Evolutionary conservation across 2,888 invertebrate species (phyloP), one percentile per base, ranked within the genome.

Genomic region (Prionchulus punctatus): DNA sequence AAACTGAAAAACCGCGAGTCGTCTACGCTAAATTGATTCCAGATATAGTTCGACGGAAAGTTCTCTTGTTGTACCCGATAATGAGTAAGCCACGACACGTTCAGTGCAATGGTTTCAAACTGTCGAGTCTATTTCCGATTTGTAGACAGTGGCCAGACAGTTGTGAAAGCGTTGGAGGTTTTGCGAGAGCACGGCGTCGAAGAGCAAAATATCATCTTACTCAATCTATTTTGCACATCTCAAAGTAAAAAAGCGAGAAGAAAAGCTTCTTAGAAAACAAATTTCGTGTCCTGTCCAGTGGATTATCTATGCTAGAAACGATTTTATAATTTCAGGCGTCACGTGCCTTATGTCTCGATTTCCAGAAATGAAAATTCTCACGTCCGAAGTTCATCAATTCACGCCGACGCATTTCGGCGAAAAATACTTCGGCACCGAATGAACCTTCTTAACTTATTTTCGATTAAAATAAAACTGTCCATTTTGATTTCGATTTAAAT

Each of bases 341-440:
- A 62, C 64, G 42, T 60, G 64, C 7, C 64, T 76, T 30, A 65
- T 68, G 47, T 61, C 64, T 25, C 64, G 63, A 54, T 74, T 68
- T 60, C 75, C 75, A 7, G 65, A 66, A 3, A 81, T 98, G 82
- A 91, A 86, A 73, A 89, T 96, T 64, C 78, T 98, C 57, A 92
- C 96, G 0, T 89, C 94, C 0, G 96, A 98, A 73, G 79, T 98
- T 28, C 87, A 92, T 72, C 84, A 84, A 0, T 84, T 91, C 1
- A 90, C 92, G 7, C 96, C 96, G 7, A 91, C 89, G 76, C 94
- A 96, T 74, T 98, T 98, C 75, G 94, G 96, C 54, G 87, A 88
- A 75, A 92, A 89, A 73, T 98, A 98, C 76, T 98, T 98, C 76
- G 96, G 96, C 63, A 96, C 96, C 57, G 94, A 94, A 77, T 96